Percentiles rank a stretch among this genome's conserved stretches.
Evolutionary conservation across 2,797 vertebrate genomes (phyloP).

Genomic region (Neopelma chrysocephalum): DNA sequence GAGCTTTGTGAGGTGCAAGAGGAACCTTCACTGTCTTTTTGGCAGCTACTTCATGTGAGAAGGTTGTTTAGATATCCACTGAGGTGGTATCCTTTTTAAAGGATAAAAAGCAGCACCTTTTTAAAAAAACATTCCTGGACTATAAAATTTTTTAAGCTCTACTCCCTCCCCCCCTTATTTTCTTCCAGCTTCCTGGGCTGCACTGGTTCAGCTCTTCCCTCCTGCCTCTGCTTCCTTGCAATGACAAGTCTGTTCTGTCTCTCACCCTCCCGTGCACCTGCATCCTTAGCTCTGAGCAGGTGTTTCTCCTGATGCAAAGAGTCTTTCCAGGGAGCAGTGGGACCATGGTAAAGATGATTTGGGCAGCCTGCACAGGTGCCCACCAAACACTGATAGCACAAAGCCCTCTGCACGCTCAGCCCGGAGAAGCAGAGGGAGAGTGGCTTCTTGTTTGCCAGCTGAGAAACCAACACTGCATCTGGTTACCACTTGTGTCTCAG

Average conservation of each 20-base stretch:
- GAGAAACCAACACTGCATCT: not conserved
- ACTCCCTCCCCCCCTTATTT: not conserved
- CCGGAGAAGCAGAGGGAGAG: not conserved
- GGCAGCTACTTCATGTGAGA: not conserved
- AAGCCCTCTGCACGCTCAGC: rapidly evolving
- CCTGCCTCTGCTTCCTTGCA: not conserved
- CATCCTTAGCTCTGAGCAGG: not conserved
- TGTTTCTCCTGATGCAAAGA: not conserved
- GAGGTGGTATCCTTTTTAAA: not conserved
- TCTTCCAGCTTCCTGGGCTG: not conserved
- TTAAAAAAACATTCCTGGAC: not conserved
- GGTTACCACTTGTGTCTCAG: not conserved
- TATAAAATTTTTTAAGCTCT: not conserved
- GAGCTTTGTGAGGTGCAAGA: not conserved
- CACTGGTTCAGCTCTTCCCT: not conserved
- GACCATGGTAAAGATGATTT: rapidly evolving
- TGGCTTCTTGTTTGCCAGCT: not conserved
- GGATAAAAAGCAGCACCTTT: not conserved
- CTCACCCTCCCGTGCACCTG: rapidly evolving
- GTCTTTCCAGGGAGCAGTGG: not conserved
- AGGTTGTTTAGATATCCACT: not conserved
- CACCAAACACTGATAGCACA: rapidly evolving
- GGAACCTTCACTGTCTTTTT: not conserved
- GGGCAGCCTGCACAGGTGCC: not conserved
- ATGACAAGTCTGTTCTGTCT: not conserved